Evolutionary conservation across 2,797 vertebrate genomes (phyloP), one percentile per base, ranked within the genome.

Genomic region (Sebastes matsubarae): DNA sequence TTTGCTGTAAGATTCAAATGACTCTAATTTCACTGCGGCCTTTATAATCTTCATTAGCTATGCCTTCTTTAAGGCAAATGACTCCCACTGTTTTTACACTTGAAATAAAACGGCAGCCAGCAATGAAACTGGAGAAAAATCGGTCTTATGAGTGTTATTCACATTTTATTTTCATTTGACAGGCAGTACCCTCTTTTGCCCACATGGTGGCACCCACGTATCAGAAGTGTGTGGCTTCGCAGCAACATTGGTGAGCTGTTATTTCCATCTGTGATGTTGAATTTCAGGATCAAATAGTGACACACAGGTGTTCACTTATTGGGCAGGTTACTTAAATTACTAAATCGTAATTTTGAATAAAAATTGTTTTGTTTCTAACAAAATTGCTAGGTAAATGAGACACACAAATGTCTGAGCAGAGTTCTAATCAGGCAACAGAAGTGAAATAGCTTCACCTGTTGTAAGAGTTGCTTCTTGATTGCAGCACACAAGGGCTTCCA

Each of bases 81-180:
- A 50, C 54, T 27, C 6, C 18, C 12, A 46, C 14, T 18, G 52
- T 2, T 16, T 36, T 63, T 63, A 36, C 52, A 63, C 24, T 70
- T 24, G 30, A 61, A 87, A 83, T 85, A 60, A 88, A 84, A 71
- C 20, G 0, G 3, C 10, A 2, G 18, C 42, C 58, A 61, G 18
- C 29, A 38, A 34, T 25, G 30, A 58, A 59, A 60, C 54, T 66
- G 32, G 4, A 55, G 4, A 38, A 55, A 77, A 70, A 65, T 34
- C 24, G 4, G 7, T 27, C 11, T 36, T 16, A 12, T 54, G 9
- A 42, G 25, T 77, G 2, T 4, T 5, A 3, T 13, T 38, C 2
- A 38, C 2, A 1, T 24, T 8, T 13, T 8, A 2, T 42, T 8
- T 36, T 14, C 1, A 24, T 29, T 68, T 46, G 2, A 8, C n/a